Conservation (phyloP, 2,113 vertebrate species). For the Equus przewalskii region DNA sequence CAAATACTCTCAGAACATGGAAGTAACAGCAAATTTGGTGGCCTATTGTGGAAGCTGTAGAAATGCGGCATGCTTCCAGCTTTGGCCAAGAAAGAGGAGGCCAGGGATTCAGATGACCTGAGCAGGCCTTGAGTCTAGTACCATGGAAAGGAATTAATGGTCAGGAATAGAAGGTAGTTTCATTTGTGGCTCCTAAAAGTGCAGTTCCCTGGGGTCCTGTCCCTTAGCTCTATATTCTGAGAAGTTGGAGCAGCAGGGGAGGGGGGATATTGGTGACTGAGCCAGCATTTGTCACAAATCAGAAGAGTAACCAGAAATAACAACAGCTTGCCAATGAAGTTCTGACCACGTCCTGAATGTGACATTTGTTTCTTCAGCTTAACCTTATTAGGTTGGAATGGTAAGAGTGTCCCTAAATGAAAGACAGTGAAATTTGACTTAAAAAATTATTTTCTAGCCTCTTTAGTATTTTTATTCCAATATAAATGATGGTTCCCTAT, state of each 20-base stretch:
- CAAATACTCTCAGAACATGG: no score
- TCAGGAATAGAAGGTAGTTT: no score
- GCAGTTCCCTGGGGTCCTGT: neutral
- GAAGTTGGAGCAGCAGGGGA: neutral
- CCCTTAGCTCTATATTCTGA: neutral
- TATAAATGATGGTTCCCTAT: neutral
- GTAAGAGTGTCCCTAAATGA: neutral
- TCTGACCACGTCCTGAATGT: neutral
- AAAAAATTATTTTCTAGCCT: neutral
- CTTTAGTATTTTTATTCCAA: neutral
- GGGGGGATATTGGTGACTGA: no score
- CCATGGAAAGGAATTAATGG: neutral
- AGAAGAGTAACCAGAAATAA: neutral
- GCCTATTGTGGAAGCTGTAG: neutral
- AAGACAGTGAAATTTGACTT: neutral
- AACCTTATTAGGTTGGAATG: neutral
- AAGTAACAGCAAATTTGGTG: neutral
- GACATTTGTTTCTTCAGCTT: neutral
- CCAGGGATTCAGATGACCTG: neutral
- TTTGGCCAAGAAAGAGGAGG: neutral
- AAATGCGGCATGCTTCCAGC: neutral
- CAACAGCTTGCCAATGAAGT: neutral
- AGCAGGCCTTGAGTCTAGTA: neutral
- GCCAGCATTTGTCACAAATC: neutral
- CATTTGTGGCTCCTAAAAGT: no score